These are phyloP conservation scores for Platygyra sinensis DNA, from an alignment of 64 coral and sea anemone genomes.

Conservation along the genomic window DNA sequence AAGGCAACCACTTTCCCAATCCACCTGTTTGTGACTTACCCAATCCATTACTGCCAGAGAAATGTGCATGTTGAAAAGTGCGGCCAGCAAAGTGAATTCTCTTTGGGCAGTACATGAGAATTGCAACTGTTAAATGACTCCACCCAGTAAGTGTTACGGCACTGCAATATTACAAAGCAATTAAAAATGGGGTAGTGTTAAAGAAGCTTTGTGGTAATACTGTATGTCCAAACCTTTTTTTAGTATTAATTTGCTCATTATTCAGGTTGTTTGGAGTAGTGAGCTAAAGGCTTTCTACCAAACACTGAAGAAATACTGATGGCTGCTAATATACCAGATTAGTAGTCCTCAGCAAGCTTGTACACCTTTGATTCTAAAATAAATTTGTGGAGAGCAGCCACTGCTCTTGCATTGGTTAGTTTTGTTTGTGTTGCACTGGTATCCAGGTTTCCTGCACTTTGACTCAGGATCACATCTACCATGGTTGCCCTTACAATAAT, in stretches of 20 bases:
- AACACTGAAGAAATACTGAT: no score
- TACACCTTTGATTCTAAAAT: neutral
- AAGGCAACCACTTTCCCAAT: no score
- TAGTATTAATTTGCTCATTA: no score
- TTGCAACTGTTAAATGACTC: constrained; percentile 30
- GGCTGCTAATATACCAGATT: no score
- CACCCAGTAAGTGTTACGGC: constrained; percentile 21
- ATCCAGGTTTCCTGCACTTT: neutral
- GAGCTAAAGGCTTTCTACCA: no score
- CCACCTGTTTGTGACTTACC: no score
- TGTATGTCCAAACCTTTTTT: no score
- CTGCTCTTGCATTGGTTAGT: neutral
- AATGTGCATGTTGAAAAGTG: constrained; percentile 24
- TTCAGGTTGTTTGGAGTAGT: no score
- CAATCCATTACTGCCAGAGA: constrained; percentile 3
- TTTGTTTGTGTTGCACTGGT: neutral
- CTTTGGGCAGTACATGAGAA: neutral
- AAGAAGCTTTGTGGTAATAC: no score
- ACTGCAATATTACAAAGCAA: neutral
- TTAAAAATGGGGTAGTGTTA: no score
- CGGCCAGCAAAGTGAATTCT: no score
- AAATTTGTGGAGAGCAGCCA: neutral
- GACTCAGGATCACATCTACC: neutral
- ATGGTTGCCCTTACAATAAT: neutral
- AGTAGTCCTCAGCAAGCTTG: neutral